These are phyloP conservation scores for Mormyrus hasselquistii DNA, from an alignment of 2,797 vertebrate species.

Conservation along the genomic window DNA sequence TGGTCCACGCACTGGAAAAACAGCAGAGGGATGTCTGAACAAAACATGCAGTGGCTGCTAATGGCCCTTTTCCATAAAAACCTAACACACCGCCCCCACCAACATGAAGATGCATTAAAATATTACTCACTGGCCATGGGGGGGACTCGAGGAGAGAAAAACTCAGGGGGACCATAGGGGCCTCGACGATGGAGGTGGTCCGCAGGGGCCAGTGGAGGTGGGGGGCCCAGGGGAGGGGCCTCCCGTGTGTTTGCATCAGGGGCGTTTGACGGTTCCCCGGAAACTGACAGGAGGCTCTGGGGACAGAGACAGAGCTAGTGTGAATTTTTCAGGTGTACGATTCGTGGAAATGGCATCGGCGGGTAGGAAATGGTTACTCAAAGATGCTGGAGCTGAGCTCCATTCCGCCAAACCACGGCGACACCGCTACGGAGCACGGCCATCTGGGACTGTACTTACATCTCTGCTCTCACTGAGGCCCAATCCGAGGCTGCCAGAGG, in stretches of 20 bases:
- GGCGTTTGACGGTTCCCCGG: slow-evolving; percentile 31
- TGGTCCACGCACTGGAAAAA: slow-evolving; percentile 39
- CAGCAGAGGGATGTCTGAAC: not conserved
- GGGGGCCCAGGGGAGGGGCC: slow-evolving; percentile 30
- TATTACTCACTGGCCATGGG: slow-evolving; percentile 37
- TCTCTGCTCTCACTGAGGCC: slow-evolving; percentile 38
- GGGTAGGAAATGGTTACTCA: not conserved
- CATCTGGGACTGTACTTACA: slow-evolving; percentile 26
- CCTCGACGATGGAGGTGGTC: slow-evolving; percentile 35
- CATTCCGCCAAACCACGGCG: not conserved
- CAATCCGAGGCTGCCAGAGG: slow-evolving; percentile 17
- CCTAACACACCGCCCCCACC: not conserved
- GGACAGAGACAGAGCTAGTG: not conserved
- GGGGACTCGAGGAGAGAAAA: slow-evolving; percentile 34
- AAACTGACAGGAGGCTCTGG: slow-evolving; percentile 28
- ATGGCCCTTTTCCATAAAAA: not conserved
- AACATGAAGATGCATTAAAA: not conserved
- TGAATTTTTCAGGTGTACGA: not conserved
- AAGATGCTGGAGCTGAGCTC: not conserved
- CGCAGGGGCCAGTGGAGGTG: slow-evolving; percentile 33
- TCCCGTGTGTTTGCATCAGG: slow-evolving; percentile 34
- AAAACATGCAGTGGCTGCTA: not conserved
- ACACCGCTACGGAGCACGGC: not conserved
- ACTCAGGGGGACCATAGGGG: slow-evolving; percentile 38
- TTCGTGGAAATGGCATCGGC: not conserved